Evolutionary conservation across 2,113 vertebrate species (phyloP), one percentile per base, ranked within the genome.

Genomic region (Lophotis ruficrista): DNA sequence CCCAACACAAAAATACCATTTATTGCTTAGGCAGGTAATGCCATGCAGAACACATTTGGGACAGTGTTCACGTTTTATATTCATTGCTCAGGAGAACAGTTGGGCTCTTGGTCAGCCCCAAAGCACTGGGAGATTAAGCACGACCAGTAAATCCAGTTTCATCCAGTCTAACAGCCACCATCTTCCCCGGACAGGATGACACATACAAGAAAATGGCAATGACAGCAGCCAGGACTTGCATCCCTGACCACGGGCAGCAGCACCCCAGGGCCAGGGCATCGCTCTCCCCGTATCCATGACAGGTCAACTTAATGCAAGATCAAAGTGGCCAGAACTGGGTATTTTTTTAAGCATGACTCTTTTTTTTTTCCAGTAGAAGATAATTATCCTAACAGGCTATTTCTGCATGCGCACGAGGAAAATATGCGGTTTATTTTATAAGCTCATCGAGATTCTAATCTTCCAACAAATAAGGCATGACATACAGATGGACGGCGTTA

Each of bases 391-490:
- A 91, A 94, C 92, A 73, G 83, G 62, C 20, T 61, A 33, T 82
- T 89, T 94, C 82, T 90, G 53, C 68, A 41, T 76, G 51, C 2
- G 41, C 38, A n/a, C 0, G 33, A 50, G 83, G 41, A 43, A 72
- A 79, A 76, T 0, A 51, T 6, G 30, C 28, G 83, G 77, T 94
- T 91, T 94, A 94, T 83, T 97, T 95, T 86, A 96, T 85, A 92
- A 96, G 96, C 94, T 95, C 90, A 84, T 96, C 33, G 57, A 95
- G 94, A 98, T 97, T 96, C 95, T 87, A 94, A 98, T 97, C 95
- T 72, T 50, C 25, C 89, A 83, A 94, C 93, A 97, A 97, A 97
- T 87, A 96, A 96, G 96, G 71, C 93, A 89, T 78, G 93, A 96
- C 94, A 91, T 88, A 85, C 76, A 93, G 94, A 97, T 97, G 96